Evolutionary conservation across 2,888 invertebrate species (phyloP).

Genomic region (Argyresthia goedartella): DNA sequence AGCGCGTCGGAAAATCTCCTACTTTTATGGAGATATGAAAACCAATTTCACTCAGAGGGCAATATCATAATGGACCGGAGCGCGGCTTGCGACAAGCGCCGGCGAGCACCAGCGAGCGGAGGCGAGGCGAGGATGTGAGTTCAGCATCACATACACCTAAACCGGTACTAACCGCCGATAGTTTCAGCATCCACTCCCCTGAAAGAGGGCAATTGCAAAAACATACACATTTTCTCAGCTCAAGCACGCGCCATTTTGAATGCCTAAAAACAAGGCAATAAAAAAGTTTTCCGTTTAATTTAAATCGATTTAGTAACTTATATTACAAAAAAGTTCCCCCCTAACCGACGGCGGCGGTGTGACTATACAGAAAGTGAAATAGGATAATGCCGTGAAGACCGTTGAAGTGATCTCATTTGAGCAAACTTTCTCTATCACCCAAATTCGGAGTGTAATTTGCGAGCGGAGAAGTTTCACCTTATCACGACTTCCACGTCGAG

Average conservation of each 20-base stretch:
- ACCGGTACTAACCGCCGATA: conserved; percentile 35
- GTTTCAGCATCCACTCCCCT: conserved; percentile 31
- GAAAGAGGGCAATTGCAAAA: conserved; percentile 14
- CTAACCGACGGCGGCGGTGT: conserved; percentile 10
- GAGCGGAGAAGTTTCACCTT: conserved; percentile 60
- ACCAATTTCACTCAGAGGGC: conserved; percentile 59
- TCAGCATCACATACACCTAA: conserved; percentile 39
- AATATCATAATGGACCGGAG: conserved; percentile 62
- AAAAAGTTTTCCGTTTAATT: conserved; percentile 1
- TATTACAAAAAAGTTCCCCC: neutral
- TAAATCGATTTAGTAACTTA: conserved; percentile 1
- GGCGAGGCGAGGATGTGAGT: conserved; percentile 5
- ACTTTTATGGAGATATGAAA: conserved; percentile 48
- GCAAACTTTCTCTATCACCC: conserved; percentile 62
- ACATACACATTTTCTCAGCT: neutral
- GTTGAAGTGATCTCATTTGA: conserved; percentile 58
- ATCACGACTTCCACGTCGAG: conserved; percentile 66
- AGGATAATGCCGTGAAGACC: conserved; percentile 44
- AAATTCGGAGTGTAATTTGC: conserved; percentile 64
- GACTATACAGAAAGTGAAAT: conserved; percentile 42
- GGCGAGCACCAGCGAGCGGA: neutral
- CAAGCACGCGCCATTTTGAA: neutral
- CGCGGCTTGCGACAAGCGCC: neutral
- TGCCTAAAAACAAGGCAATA: neutral
- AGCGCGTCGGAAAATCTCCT: conserved; percentile 34